These are phyloP conservation scores for Portevinia maculata DNA, from an alignment of 2,888 invertebrate species.

Conservation along the genomic window DNA sequence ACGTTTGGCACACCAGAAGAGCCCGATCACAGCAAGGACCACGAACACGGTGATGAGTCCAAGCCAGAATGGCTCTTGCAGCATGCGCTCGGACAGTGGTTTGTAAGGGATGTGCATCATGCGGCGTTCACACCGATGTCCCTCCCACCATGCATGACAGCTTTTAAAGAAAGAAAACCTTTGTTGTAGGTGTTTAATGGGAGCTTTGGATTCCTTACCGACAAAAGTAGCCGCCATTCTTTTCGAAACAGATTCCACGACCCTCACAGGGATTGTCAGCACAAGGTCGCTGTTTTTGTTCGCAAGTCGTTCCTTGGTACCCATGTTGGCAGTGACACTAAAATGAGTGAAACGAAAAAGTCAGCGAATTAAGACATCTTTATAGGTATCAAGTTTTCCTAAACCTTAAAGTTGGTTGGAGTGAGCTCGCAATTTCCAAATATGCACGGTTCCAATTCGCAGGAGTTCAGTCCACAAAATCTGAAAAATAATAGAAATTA, in stretches of 20 bases:
- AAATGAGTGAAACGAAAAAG: not conserved
- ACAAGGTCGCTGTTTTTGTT: slow-evolving; percentile 88
- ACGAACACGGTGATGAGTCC: slow-evolving; percentile 93
- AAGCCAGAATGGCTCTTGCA: slow-evolving; percentile 95
- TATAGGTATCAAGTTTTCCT: not conserved
- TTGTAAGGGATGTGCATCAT: slow-evolving; percentile 88
- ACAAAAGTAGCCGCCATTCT: slow-evolving; percentile 87
- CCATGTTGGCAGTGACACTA: slow-evolving; percentile 88
- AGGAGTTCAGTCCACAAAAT: slow-evolving; percentile 90
- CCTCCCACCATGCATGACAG: slow-evolving; percentile 90
- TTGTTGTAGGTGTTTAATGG: not conserved
- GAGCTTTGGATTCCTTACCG: slow-evolving; percentile 79
- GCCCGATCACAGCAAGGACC: slow-evolving; percentile 90
- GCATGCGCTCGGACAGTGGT: slow-evolving; percentile 90
- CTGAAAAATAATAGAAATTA: slow-evolving; percentile 77
- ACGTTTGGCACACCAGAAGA: slow-evolving; percentile 92
- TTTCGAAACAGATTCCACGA: slow-evolving; percentile 88
- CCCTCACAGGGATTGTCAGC: slow-evolving; percentile 89
- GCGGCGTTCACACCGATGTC: slow-evolving; percentile 87
- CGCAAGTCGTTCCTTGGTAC: slow-evolving; percentile 87
- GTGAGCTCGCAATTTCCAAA: slow-evolving; percentile 84
- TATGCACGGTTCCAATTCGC: slow-evolving; percentile 86
- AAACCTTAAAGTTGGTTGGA: slow-evolving; percentile 80
- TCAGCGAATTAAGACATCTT: not conserved
- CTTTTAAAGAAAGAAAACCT: slow-evolving; percentile 75